A percentile compares a stretch with the other conserved stretches of the same genome.
These are phyloP conservation scores for Egretta garzetta DNA, from an alignment of 2,113 vertebrate species.

Conservation along the genomic window DNA sequence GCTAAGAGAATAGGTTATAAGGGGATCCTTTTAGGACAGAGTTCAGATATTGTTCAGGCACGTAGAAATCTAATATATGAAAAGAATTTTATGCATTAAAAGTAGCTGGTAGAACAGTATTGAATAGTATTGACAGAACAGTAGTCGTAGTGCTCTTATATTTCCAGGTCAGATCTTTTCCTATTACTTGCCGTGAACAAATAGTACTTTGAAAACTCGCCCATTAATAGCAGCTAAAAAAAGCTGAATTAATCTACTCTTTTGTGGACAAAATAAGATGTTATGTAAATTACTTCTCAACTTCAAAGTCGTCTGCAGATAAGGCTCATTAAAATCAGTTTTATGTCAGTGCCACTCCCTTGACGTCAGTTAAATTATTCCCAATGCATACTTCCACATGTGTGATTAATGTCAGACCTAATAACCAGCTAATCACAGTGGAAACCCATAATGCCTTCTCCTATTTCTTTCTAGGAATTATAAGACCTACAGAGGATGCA, in stretches of 20 bases:
- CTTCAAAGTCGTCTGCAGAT: not conserved
- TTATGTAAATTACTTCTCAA: not conserved
- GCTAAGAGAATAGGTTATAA: not conserved
- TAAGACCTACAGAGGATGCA: not conserved
- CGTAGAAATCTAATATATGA: not conserved
- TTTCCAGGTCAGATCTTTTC: not conserved
- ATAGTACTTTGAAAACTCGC: not conserved
- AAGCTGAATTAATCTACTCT: not conserved
- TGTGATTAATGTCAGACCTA: not conserved
- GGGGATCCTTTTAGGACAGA: not conserved
- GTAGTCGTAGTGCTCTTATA: not conserved
- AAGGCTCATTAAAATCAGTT: slow-evolving; percentile 2
- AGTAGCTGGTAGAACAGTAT: not conserved
- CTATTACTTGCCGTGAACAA: not conserved
- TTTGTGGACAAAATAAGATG: not conserved
- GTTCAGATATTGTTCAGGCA: not conserved
- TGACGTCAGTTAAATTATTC: not conserved
- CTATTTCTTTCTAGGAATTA: not conserved
- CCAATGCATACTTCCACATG: not conserved
- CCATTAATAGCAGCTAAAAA: not conserved
- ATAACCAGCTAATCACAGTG: not conserved
- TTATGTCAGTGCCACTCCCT: not conserved
- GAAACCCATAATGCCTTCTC: not conserved
- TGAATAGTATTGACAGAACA: not conserved
- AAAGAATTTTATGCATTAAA: not conserved